These are phyloP conservation scores for Champsocephalus esox DNA, from an alignment of 2,797 vertebrate genomes.

Conservation along the genomic window DNA sequence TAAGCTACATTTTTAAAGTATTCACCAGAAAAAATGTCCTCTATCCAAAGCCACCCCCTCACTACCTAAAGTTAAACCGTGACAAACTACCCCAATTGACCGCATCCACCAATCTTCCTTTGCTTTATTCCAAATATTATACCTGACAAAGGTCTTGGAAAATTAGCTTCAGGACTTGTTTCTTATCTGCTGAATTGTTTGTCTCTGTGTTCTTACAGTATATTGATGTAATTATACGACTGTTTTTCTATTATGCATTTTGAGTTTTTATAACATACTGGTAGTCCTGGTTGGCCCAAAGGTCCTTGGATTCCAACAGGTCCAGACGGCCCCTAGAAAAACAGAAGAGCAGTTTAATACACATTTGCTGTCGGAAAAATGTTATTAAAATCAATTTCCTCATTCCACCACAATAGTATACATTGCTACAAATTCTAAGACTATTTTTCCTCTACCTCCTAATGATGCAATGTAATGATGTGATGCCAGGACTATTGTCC, in stretches of 20 bases:
- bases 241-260: background rate
- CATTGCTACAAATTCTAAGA: constrained; percentile 32
- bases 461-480: constrained; percentile 29
- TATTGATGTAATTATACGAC: background rate
- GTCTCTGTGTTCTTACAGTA: no score
- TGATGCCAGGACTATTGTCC: constrained; percentile 11
- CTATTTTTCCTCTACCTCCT: constrained; percentile 35
- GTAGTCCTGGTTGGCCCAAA: constrained; percentile 86
- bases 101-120: no score
- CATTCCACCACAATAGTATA: constrained; percentile 16
- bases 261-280: constrained; percentile 78
- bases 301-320: constrained; percentile 89
- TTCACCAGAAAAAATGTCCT: no score
- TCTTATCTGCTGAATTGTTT: no score
- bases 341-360: constrained; percentile 24
- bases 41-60: no score
- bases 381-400: constrained; percentile 33
- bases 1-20: no score
- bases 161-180: no score
- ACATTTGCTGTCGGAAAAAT: constrained; percentile 7
- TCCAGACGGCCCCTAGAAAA: constrained; percentile 89
- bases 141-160: no score
- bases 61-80: no score
- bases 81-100: no score
- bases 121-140: no score